phyloP scores from a whole-genome alignment of 2,797 vertebrate species.

The Rhinichthys osculus region DNA sequence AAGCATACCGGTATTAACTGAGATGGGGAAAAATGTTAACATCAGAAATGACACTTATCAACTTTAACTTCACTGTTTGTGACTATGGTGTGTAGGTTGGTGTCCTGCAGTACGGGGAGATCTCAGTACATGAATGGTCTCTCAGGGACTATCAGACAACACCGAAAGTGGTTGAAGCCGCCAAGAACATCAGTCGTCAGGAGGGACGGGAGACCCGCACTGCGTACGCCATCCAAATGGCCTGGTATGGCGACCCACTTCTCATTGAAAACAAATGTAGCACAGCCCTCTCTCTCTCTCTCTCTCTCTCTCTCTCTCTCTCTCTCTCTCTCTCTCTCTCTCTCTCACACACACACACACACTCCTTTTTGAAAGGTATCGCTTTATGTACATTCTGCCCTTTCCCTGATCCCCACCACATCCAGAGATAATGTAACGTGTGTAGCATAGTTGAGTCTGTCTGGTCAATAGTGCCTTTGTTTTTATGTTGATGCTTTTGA shows the following conservation, averaged over 20 bases:
- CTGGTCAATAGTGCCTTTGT: slow-evolving; percentile 50
- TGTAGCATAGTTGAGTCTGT: slow-evolving; percentile 16
- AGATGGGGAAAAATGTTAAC: neutral
- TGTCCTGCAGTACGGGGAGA: slow-evolving; percentile 92
- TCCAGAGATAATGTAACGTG: slow-evolving; percentile 23
- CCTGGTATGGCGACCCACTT: slow-evolving; percentile 81
- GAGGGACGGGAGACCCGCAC: slow-evolving; percentile 93
- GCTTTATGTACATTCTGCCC: neutral
- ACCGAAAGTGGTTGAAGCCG: slow-evolving; percentile 87
- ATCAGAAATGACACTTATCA: neutral
- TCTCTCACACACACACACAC: too few relatives aligned
- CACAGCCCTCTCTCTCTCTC: neutral
- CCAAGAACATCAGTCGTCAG: slow-evolving; percentile 91
- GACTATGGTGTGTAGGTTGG: slow-evolving; percentile 82
- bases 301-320: neutral
- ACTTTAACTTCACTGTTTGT: slow-evolving; percentile 37
- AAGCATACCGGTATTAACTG: neutral
- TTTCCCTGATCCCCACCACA: slow-evolving; percentile 6
- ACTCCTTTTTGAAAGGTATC: neutral
- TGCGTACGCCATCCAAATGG: slow-evolving; percentile 85
- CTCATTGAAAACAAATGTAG: slow-evolving; percentile 39
- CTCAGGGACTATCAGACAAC: slow-evolving; percentile 87
- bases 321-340: too few relatives aligned
- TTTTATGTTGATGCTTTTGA: slow-evolving; percentile 20
- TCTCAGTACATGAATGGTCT: slow-evolving; percentile 88